phyloP scores from a whole-genome alignment of 2,888 invertebrate genomes.

The Mimumesa dahlbomi region DNA sequence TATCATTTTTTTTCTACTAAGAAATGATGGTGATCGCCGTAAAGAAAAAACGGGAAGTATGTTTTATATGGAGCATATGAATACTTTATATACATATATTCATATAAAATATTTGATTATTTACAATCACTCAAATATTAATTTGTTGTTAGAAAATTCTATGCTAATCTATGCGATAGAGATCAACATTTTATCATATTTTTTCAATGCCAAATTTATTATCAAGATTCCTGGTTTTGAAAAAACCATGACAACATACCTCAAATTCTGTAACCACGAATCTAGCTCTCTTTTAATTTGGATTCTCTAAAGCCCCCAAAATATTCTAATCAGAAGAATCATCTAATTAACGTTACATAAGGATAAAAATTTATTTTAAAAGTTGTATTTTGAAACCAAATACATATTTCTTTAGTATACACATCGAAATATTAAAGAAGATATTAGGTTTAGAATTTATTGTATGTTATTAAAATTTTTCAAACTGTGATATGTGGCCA shows the following conservation, averaged over 20 bases:
- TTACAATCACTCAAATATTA: slow-evolving; percentile 5
- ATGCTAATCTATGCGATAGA: too few species aligned
- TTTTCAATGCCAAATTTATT: too few species aligned
- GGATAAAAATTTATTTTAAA: not conserved
- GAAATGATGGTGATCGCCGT: too few species aligned
- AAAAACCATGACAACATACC: too few species aligned
- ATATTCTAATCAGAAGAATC: too few species aligned
- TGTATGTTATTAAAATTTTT: slow-evolving; percentile 26
- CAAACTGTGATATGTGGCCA: slow-evolving; percentile 53
- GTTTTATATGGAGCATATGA: slow-evolving; percentile 15
- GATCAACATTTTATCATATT: too few species aligned
- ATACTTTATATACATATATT: slow-evolving; percentile 10
- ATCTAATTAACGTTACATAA: not conserved
- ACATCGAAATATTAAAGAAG: not conserved
- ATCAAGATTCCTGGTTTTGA: not conserved
- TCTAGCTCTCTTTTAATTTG: too few species aligned
- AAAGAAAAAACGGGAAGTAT: slow-evolving; percentile 23
- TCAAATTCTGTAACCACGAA: too few species aligned
- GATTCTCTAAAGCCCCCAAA: too few species aligned
- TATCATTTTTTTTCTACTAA: too few species aligned
- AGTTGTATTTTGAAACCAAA: slow-evolving; percentile 26
- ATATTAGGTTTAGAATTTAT: slow-evolving; percentile 22
- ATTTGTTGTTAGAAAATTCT: slow-evolving; percentile 21
- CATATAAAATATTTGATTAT: slow-evolving; percentile 4
- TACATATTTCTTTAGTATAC: not conserved